Evolutionary conservation across 2,888 invertebrate genomes (phyloP), one percentile per base, ranked within the genome.

Genomic region (Marronus borbonicus): DNA sequence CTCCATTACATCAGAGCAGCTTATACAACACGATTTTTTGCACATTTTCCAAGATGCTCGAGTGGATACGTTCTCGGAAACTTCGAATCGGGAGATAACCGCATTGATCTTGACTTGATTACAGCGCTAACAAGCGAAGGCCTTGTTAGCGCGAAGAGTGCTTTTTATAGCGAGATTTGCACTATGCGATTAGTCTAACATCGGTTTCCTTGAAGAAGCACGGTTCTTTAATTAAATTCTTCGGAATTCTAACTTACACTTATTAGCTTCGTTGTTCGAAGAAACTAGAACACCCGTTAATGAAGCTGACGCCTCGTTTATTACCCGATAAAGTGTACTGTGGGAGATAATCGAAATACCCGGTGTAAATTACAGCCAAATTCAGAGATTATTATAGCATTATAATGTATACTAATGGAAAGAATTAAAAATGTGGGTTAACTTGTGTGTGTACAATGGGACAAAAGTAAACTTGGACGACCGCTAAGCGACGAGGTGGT

Each of bases 261-360:
- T 24, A 1, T 2, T 24, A 68, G 49, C 68, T 28, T 20, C 14
- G 68, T 68, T 66, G 20, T 28, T 12, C 44, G 28, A 8, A 50
- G 49, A 49, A 28, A 68, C 68, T 52, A 49, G 68, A 50, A 50
- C 50, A 24, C 14, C 14, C 28, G 50, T 68, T 68, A 68, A 50
- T 50, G 50, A 50, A 68, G 31, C 4, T 50, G 31, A 68, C 50
- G 39, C 28, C 14, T 50, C 28, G 68, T 4, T 50, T 49, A 50
- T 50, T 68, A 10, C 12, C 7, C 20, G 24, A 68, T 50, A 68
- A 50, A n/a, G 28, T 24, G n/a, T 8, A 39, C 44, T 12, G 2
- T 44, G 44, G 10, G 12, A 1, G 12, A 44, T 10, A 39, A 39
- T 39, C 39, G 39, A 39, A 39, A 39, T 39, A 17, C 1, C 24